A percentile compares a stretch with the other conserved stretches of the same genome.
Evolutionary conservation across 2,888 invertebrate species (phyloP).

Genomic region (Calameuta idolon): DNA sequence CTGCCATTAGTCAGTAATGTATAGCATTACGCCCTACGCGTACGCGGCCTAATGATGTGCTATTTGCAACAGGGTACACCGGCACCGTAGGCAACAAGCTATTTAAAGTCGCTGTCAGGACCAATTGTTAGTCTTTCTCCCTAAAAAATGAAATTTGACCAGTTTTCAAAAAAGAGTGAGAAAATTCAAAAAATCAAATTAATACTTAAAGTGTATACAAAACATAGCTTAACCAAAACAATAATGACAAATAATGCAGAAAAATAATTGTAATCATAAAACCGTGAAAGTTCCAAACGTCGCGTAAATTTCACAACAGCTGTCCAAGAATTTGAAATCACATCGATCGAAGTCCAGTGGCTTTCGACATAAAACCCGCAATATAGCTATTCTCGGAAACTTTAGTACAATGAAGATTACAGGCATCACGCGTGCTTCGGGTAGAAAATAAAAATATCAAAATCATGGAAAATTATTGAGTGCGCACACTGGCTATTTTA

Average conservation of each 20-base stretch:
- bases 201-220: background rate
- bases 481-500: slow-evolving; percentile 30
- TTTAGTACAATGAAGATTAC: slow-evolving; percentile 8
- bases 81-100: slow-evolving; percentile 27
- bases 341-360: background rate
- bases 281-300: background rate
- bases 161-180: background rate
- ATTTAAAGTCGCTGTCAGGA: slow-evolving; percentile 1
- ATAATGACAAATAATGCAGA: background rate
- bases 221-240: background rate
- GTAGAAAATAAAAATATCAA: slow-evolving; percentile 21
- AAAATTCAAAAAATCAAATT: background rate
- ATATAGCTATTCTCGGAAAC: background rate
- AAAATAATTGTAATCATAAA: background rate
- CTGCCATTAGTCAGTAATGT: slow-evolving; percentile 56
- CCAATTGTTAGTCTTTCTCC: background rate
- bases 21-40: slow-evolving; percentile 52
- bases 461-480: slow-evolving; percentile 41
- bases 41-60: slow-evolving; percentile 48
- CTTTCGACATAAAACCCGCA: background rate
- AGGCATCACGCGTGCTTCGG: background rate
- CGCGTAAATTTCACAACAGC: background rate
- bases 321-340: background rate
- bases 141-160: background rate
- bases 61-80: slow-evolving; percentile 45